A percentile compares a stretch with the other conserved stretches of the same genome.
phyloP scores from a whole-genome alignment of 2,797 vertebrate genomes.

The Acrossocheilus wenchowensis region DNA sequence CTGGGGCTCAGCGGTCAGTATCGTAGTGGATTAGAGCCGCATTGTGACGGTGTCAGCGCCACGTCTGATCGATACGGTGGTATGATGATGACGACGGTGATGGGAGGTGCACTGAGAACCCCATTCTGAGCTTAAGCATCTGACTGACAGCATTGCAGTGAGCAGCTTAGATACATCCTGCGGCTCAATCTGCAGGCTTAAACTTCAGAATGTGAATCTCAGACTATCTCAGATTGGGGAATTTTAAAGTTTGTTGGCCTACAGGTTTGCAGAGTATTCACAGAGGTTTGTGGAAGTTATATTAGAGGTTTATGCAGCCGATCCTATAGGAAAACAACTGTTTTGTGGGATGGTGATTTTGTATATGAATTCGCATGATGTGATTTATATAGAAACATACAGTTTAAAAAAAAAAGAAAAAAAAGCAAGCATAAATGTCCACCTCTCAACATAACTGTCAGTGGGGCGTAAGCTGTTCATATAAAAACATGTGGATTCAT shows the following conservation, averaged over 20 bases:
- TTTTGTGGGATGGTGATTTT: neutral
- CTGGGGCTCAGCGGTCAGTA: conserved; percentile 48
- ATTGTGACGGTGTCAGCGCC: conserved; percentile 48
- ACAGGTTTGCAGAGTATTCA: neutral
- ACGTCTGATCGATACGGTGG: conserved; percentile 43
- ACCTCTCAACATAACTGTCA: neutral
- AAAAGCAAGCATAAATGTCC: too few species aligned
- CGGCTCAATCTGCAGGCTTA: neutral
- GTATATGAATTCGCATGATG: neutral
- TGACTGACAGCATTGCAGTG: conserved; percentile 39
- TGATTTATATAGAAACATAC: too few species aligned
- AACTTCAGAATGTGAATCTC: conserved; percentile 1
- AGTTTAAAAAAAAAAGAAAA: too few species aligned
- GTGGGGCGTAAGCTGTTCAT: neutral
- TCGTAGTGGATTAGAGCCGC: conserved; percentile 58
- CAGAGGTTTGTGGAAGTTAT: neutral
- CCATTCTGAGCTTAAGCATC: conserved; percentile 15
- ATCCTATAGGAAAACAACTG: neutral
- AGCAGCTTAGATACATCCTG: conserved; percentile 24
- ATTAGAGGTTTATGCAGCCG: neutral
- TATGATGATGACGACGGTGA: conserved; percentile 29
- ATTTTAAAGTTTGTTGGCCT: neutral
- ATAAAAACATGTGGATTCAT: neutral
- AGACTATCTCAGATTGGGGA: neutral
- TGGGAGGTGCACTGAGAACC: conserved; percentile 14